Evolutionary conservation across 2,888 invertebrate genomes (phyloP).

Genomic region (Scelioninae gen. 1): DNA sequence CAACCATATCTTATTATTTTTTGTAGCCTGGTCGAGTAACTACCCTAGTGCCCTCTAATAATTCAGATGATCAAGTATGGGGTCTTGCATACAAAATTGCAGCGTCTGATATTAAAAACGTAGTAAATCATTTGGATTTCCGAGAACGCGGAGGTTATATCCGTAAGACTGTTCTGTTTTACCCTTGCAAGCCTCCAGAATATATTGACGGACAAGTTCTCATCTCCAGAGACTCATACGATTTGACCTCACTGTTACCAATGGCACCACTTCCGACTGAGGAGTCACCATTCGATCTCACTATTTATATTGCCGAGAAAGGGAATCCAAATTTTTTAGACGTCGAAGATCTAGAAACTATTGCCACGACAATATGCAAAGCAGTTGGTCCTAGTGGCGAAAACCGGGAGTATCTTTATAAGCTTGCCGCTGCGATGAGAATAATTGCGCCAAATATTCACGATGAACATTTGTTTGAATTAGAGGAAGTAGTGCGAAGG

Average conservation of each 20-base stretch:
- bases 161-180: slow-evolving; percentile 89
- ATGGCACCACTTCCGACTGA: slow-evolving; percentile 71
- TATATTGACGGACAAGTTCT: slow-evolving; percentile 67
- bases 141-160: slow-evolving; percentile 97
- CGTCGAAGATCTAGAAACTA: slow-evolving; percentile 89
- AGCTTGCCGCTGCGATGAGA: too few species aligned
- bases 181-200: slow-evolving; percentile 85
- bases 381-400: slow-evolving; percentile 93
- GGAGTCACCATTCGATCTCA: slow-evolving; percentile 88
- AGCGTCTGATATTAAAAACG: slow-evolving; percentile 87
- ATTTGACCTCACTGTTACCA: slow-evolving; percentile 56
- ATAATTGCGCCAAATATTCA: too few species aligned
- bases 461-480: too few species aligned
- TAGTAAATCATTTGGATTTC: slow-evolving; percentile 93
- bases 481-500: too few species aligned
- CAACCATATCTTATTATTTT: too few species aligned
- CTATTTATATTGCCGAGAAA: slow-evolving; percentile 92
- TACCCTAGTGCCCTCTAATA: slow-evolving; percentile 89
- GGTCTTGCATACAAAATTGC: slow-evolving; percentile 96
- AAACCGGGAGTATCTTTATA: slow-evolving; percentile 97
- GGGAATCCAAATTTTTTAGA: slow-evolving; percentile 93
- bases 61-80: slow-evolving; percentile 90
- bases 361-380: slow-evolving; percentile 91
- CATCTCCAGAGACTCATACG: slow-evolving; percentile 73
- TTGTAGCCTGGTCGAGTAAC: slow-evolving; percentile 95